Evolutionary conservation across 2,888 invertebrate genomes (phyloP), one percentile per base, ranked within the genome.

Genomic region (Drosophila prolongata): DNA sequence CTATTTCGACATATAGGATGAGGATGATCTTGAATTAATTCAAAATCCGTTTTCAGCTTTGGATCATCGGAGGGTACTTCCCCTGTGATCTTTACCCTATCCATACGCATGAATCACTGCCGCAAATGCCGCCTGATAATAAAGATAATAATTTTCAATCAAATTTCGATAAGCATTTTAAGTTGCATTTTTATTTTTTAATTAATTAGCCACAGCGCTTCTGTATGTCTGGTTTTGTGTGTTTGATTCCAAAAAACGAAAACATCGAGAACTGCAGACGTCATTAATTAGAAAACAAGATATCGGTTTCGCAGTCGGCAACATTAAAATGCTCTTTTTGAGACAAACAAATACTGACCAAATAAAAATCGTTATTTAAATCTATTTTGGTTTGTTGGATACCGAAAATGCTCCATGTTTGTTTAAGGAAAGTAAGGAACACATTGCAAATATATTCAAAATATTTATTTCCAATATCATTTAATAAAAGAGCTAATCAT

Each of bases 221-320:
- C 13, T 13, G 44, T 34, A 3, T 34, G 57, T 30, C 50, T 52
- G 46, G 54, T 38, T 55, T 59, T 68, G 35, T 46, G 27, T 56
- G 37, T 46, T 19, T 43, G 40, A 40, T 47, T 42, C 30, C 52
- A 9, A 24, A 11, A 55, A 72, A 55, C 56, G 58, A 69, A 64
- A 58, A 59, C 42, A 43, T 14, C 54, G 10, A 30, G 16, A 35
- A 54, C 30, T 24, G 54, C 62, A 60, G 73, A 78, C 83, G 83
- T 82, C 80, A 79, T 71, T 62, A 50, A 46, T 46, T 30, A 59
- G 57, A 61, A 61, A 57, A 65, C 35, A 46, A 61, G 54, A 69
- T 56, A 47, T 70, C 56, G 34, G 14, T 16, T 24, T 34, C 11
- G 11, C 27, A 9, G 19, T 14, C 10, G 10, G 5, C 14, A 38